Conservation (phyloP, 2,888 invertebrate genomes). For the Anticlea derivata region DNA sequence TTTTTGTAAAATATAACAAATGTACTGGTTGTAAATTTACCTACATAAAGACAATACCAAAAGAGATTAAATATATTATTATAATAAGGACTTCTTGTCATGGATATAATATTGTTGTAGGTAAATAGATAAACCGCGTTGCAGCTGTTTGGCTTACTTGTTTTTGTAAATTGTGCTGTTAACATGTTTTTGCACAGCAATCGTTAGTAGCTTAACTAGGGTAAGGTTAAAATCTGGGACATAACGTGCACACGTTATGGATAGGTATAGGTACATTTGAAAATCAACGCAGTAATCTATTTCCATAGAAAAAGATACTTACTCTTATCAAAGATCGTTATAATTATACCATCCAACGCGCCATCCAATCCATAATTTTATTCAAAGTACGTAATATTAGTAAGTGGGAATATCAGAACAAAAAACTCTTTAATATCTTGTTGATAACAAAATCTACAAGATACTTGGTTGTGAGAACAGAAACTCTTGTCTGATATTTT, state of each 20-base stretch:
- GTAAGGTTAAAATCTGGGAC: no score
- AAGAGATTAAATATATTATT: slow-evolving; percentile 15
- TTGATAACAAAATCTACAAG: neutral
- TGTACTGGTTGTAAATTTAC: slow-evolving; percentile 7
- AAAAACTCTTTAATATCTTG: no score
- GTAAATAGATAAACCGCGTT: slow-evolving; percentile 5
- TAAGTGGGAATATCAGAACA: no score
- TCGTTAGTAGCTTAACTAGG: slow-evolving; percentile 20
- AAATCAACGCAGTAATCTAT: neutral
- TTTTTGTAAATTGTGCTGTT: slow-evolving; percentile 23
- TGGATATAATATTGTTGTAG: slow-evolving; percentile 4
- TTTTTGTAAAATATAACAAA: slow-evolving; percentile 5
- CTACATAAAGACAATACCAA: slow-evolving; percentile 19
- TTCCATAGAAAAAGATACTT: neutral
- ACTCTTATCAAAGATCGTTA: neutral
- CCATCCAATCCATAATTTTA: slow-evolving; percentile 7
- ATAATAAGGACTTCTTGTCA: neutral
- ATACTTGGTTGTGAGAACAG: slow-evolving; percentile 8
- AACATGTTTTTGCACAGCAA: slow-evolving; percentile 10
- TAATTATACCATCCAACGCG: slow-evolving; percentile 1
- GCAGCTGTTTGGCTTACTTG: slow-evolving; percentile 11
- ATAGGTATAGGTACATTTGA: neutral
- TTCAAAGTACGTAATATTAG: no score
- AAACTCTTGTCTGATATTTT: neutral
- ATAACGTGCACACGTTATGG: neutral